Percentiles rank a stretch among this genome's conserved stretches.
Conservation (phyloP, 2,113 vertebrate genomes). For the Nycticryphes semicollaris region DNA sequence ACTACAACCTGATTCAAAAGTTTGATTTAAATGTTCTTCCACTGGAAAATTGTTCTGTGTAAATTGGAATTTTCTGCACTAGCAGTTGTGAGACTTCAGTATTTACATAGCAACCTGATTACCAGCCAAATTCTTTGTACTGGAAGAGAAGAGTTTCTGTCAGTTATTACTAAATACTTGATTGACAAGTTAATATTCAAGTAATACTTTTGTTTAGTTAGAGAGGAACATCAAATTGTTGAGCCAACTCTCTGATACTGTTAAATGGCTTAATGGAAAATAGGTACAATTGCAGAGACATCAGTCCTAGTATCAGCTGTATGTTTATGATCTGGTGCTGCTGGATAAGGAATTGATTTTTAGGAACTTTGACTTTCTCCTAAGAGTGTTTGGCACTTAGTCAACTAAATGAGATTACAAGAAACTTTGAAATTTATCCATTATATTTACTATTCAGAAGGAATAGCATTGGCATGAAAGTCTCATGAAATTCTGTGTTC, state of each 20-base stretch:
- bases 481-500: neutral
- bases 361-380: neutral
- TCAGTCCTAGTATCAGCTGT: neutral
- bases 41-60: neutral
- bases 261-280: neutral
- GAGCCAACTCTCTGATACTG: neutral
- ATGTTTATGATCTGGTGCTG: neutral
- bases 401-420: neutral
- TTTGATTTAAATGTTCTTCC: neutral
- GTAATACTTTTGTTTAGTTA: neutral
- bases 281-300: neutral
- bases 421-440: neutral
- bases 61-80: neutral
- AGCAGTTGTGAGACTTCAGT: neutral
- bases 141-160: neutral
- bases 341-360: neutral
- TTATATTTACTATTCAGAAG: neutral
- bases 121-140: fast-evolving
- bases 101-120: neutral
- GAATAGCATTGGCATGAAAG: neutral
- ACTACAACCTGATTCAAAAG: neutral
- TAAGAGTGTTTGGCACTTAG: neutral
- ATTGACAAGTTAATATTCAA: neutral
- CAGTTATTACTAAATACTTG: neutral
- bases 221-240: neutral